phyloP scores from a whole-genome alignment of 2,888 invertebrate species.

The Agrilus cyanescens region DNA sequence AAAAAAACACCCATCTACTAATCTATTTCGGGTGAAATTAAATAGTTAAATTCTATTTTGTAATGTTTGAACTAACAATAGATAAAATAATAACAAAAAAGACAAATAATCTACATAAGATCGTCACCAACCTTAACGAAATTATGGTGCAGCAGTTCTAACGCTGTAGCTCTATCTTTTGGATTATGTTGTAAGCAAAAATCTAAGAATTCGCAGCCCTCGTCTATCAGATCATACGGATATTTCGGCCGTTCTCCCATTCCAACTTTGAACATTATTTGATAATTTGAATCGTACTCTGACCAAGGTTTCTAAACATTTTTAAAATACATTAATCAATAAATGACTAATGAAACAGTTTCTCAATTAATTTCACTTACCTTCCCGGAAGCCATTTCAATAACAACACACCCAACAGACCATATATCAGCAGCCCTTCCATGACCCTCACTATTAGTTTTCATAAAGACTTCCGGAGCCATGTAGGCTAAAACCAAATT shows the following conservation, averaged over 20 bases:
- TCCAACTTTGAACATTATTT: conserved; percentile 93
- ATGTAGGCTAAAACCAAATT: conserved; percentile 64
- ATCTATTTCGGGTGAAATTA: too few relatives aligned
- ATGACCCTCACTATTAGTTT: conserved; percentile 66
- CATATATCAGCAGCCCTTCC: conserved; percentile 92
- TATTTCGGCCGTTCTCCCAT: conserved; percentile 76
- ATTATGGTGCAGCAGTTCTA: conserved; percentile 57
- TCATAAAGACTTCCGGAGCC: conserved; percentile 93
- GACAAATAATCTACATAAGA: conserved; percentile 11
- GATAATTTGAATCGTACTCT: conserved; percentile 84
- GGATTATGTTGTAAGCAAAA: conserved; percentile 76
- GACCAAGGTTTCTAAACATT: conserved; percentile 73
- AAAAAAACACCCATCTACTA: not conserved
- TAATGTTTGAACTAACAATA: too few relatives aligned
- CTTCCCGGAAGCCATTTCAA: conserved; percentile 92
- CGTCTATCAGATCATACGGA: conserved; percentile 64
- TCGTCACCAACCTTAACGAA: conserved; percentile 54
- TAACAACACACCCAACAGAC: conserved; percentile 90
- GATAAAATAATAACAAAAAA: not conserved
- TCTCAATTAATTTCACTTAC: conserved; percentile 34
- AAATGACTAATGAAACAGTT: not conserved
- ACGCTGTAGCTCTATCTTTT: conserved; percentile 55
- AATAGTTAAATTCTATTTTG: too few relatives aligned
- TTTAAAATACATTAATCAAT: not conserved
- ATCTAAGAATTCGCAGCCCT: conserved; percentile 70